Base-by-base conservation (phyloP, 2,113 vertebrate species). In the Jacana jacana region DNA sequence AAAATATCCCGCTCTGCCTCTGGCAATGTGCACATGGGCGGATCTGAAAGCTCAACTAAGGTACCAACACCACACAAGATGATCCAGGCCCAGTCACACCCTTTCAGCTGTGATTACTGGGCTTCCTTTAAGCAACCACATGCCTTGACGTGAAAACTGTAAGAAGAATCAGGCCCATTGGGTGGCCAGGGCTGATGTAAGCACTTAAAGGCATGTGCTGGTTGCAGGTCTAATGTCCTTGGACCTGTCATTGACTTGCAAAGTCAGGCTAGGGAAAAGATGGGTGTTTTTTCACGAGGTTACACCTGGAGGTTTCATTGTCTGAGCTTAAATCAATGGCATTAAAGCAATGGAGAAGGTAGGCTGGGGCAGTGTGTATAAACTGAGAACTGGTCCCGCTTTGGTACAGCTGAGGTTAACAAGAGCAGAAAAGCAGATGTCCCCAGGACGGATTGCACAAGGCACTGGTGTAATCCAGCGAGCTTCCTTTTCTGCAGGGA, bases 31-130 rank as follows among this genome's bases (percentile, higher is more conserved):
- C 40, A 19, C 37, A 11, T 11, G 20, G 55, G 61, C 19, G 42
- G 39, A 60, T 75, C 31, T 27, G 58, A 55, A 22, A 39, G 4
- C 37, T 78, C 28, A 31, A 0, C 31, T 15, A 17, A 27, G 24
- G 6, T 9, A 19, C 5, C 8, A 30, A 12, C 1, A 3, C 12
- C 35, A 4, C 0, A 4, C 40, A 17, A 18, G 66, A 10, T 35
- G 31, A 24, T 20, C 70, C 75, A 80, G 54, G 33, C 15, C 13
- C 52, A 48, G 12, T 18, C 33, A 19, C 54, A 46, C 9, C 23
- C 46, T 58, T 58, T 19, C 58, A 35, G 11, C n/a, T 60, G 33
- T 10, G 49, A 6, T 23, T 64, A 13, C 6, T 39, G 76, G 19
- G 35, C 30, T 90, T 65, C 61, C 51, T 81, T 51, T 18, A 48